Conservation (phyloP, 1,140 invertebrate genomes). For the Formica selysi region DNA sequence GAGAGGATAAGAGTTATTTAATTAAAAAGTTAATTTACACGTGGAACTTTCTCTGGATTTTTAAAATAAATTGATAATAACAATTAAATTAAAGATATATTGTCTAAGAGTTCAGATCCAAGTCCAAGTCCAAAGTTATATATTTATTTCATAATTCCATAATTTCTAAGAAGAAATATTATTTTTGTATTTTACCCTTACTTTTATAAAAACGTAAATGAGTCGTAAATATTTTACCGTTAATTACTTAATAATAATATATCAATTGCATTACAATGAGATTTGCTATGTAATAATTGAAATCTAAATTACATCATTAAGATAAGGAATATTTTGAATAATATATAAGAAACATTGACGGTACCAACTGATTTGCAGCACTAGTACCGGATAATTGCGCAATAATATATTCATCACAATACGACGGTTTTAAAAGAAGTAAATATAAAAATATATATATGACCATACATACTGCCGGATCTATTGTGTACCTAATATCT, state of each 20-base stretch:
- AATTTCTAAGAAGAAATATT: background rate
- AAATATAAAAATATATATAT: background rate
- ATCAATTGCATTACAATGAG: background rate
- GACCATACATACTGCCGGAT: no score
- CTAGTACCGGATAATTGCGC: background rate
- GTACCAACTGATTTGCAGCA: background rate
- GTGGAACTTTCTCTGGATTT: background rate
- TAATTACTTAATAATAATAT: background rate
- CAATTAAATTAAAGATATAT: constrained; percentile 13
- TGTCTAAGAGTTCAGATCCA: no score
- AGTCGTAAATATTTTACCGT: background rate
- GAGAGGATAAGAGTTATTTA: constrained; percentile 26
- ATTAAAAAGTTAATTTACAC: constrained; percentile 26
- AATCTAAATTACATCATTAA: background rate
- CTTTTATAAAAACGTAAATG: background rate
- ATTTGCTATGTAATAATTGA: background rate
- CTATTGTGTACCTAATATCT: background rate
- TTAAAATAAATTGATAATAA: background rate
- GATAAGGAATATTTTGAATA: background rate
- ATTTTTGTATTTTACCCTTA: background rate
- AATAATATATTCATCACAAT: background rate
- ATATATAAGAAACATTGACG: background rate
- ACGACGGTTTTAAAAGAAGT: background rate
- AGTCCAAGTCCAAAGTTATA: background rate
- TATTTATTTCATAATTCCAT: background rate